A percentile compares a stretch with the other conserved stretches of the same genome.
These are phyloP conservation scores for Polyommatus icarus DNA, from an alignment of 2,888 invertebrate genomes.

Conservation along the genomic window DNA sequence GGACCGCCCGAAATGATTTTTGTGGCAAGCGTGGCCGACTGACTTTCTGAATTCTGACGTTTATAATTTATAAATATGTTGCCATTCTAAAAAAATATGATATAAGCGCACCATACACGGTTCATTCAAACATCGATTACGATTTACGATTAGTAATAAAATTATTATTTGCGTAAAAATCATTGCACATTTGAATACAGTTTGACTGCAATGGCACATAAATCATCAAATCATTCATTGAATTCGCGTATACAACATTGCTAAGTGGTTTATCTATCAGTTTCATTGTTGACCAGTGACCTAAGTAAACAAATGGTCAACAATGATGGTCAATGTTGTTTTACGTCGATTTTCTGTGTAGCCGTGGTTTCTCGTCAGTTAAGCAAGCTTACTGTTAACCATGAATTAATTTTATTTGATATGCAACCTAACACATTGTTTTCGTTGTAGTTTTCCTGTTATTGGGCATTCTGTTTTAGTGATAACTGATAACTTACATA, in stretches of 20 bases:
- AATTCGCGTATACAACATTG: too few species aligned
- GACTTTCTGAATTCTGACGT: conserved; percentile 61
- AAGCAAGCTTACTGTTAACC: background rate
- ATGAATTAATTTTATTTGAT: background rate
- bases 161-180: too few species aligned
- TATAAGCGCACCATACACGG: background rate
- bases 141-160: too few species aligned
- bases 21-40: conserved; percentile 80
- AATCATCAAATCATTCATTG: too few species aligned
- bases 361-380: background rate
- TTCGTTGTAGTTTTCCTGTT: background rate
- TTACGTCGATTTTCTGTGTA: background rate
- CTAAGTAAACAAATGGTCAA: too few species aligned
- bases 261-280: background rate
- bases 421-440: background rate
- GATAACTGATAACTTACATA: background rate
- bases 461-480: background rate
- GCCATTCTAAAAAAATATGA: conserved; percentile 8
- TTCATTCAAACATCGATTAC: background rate
- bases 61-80: conserved; percentile 33
- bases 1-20: conserved; percentile 69
- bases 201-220: too few species aligned
- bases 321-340: background rate
- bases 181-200: too few species aligned
- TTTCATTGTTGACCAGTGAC: too few species aligned